Base-by-base conservation (phyloP, 2,113 vertebrate genomes). In the Phasianus colchicus region DNA sequence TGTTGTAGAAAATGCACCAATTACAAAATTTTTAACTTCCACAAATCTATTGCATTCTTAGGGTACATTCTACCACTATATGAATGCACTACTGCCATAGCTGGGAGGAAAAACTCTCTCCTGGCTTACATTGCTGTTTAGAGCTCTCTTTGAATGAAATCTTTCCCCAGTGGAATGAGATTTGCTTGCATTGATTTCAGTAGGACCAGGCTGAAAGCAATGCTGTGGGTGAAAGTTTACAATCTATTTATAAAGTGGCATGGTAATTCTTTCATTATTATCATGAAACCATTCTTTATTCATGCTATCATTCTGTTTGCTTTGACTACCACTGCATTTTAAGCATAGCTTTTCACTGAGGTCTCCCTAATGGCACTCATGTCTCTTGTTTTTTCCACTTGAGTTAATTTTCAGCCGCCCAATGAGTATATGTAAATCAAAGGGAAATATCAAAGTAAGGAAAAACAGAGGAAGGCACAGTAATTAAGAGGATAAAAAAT, bases 281-380 rank as follows among this genome's bases (percentile, higher is more conserved):
- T 60, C 36, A 27, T 60, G 54, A 93, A 89, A 69, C 13, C 3
- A 9, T 82, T 86, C 61, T 76, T 85, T 73, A 61, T 48, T 79
- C 22, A 66, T 89, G 47, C 6, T 79, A 24, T 69, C 66, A 58
- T 65, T 38, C 63, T 66, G 27, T 87, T 91, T 93, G 47, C 20
- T 91, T 95, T 92, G 82, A 95, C 92, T 75, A 92, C 63, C 20
- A 42, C 13, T 45, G 36, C 6, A 11, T 84, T 86, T 87, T 64
- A 83, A 71, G 29, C 57, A 82, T 38, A 95, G 12, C 3, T 85
- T 95, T 89, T n/a, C 48, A 48, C 13, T 72, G 66, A 96, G 9
- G 2, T 82, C 47, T 45, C 22, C 20, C 5, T 82, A 60, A 72
- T 24, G 47, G 3, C 17, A 43, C 6, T 63, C 14, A 8, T 12